Evolutionary conservation across 2,797 vertebrate genomes (phyloP).

Genomic region (Delichon dasypus): DNA sequence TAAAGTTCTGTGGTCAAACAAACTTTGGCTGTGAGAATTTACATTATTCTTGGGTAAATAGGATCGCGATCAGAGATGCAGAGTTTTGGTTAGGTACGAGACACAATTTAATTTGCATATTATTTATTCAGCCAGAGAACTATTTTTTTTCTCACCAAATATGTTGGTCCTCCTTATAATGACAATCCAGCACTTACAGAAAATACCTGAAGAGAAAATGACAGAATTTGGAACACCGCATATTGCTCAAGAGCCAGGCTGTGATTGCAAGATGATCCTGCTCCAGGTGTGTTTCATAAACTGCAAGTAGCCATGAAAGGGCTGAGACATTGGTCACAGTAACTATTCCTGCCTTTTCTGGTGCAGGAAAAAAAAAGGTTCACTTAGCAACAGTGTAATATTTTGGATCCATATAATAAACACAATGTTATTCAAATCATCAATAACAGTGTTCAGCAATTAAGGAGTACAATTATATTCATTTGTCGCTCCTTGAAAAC

Average conservation of each 20-base stretch:
- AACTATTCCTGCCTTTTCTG: not conserved
- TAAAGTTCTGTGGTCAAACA: conserved; percentile 49
- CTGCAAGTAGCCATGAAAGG: not conserved
- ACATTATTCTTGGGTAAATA: conserved; percentile 60
- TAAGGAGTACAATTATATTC: not conserved
- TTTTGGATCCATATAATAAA: not conserved
- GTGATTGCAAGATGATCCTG: not conserved
- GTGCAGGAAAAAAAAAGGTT: not conserved
- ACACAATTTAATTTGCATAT: conserved; percentile 30
- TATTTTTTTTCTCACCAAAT: not conserved
- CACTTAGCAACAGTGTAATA: not conserved
- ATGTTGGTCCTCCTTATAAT: not conserved
- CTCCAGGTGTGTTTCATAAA: not conserved
- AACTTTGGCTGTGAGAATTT: conserved; percentile 48
- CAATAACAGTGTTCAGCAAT: not conserved
- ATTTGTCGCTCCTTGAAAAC: not conserved
- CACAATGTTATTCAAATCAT: not conserved
- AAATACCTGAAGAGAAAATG: not conserved
- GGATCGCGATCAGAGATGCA: not conserved
- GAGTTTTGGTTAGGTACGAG: not conserved
- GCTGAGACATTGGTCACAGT: not conserved
- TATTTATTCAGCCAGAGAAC: conserved; percentile 32
- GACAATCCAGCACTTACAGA: not conserved
- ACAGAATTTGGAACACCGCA: not conserved
- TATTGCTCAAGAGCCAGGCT: not conserved